Base-by-base conservation (phyloP, 2,888 invertebrate species). In the Nomada ruficornis region DNA sequence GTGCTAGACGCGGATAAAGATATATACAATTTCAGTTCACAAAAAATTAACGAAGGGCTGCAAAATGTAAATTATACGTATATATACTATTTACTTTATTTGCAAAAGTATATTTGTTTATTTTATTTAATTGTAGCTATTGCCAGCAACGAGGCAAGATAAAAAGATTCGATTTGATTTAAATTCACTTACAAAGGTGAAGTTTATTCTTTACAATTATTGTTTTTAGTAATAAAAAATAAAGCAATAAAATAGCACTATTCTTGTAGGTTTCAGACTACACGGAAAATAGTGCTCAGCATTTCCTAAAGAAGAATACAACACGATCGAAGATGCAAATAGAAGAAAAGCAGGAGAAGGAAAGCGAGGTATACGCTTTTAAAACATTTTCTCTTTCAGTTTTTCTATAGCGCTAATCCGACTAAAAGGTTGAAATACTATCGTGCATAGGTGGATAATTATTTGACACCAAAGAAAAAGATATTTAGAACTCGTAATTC, bases 401-500 rank as follows among this genome's bases (percentile, higher is more conserved):
- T 59, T 23, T 50, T 60, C 3, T 77, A 54, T 29, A 47, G 18
- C 23, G 13, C 47, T 44, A 23, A 64, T 26, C 0, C 52, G 26
- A 57, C 15, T 52, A 2, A n/a, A 60, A 20, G 65, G 44, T 59
- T 59, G 18, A 18, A 10, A 29, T 52, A 23, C 42, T 52, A 55
- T 71, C 26, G 36, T 0, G 23, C 50, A 62, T 57, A 82, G 82
- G 54, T 60, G 18, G 3, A 18, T 2, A 63, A 23, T 18, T 7
- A 23, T n/a, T 26, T 11, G 0, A 26, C 64, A 0, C 54, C 57
- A 11, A 65, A 80, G 13, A 80, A 77, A 29, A 82, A 55, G 26
- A 83, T 84, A 47, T 84, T 84, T 62, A 84, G 83, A 67, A 73
- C 76, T 15, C 76, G 83, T 26, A 26, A 2, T 1, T 26, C 62